Evolutionary conservation across 2,113 vertebrate species (phyloP).

Genomic region (Cebus imitator): DNA sequence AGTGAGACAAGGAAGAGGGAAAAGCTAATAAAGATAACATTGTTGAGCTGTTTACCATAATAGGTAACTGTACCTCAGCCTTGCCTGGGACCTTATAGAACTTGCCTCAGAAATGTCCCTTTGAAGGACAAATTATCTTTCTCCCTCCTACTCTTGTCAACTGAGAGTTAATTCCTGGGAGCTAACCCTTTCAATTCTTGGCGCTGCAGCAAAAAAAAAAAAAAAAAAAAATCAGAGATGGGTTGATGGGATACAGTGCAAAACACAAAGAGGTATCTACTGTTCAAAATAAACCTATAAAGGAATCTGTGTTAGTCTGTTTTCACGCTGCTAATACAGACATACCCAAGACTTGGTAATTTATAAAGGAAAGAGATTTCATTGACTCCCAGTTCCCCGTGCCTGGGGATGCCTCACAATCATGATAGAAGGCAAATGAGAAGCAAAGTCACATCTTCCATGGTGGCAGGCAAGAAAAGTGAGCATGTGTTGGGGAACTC

Average conservation of each 20-base stretch:
- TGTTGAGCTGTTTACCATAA: background rate
- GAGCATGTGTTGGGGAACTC: too few species aligned
- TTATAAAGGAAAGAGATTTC: too few species aligned
- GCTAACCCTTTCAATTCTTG: background rate
- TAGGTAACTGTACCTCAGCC: background rate
- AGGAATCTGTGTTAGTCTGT: background rate
- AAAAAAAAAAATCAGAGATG: constrained; percentile 12
- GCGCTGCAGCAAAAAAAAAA: background rate
- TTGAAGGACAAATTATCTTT: background rate
- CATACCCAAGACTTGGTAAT: too few species aligned
- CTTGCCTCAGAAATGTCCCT: background rate
- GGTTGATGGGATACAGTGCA: background rate
- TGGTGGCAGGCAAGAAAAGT: too few species aligned
- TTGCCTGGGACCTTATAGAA: background rate
- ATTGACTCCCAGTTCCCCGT: too few species aligned
- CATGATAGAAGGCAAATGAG: too few species aligned
- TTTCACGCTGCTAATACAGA: too few species aligned
- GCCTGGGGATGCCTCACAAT: too few species aligned
- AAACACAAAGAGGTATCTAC: background rate
- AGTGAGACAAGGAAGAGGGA: background rate
- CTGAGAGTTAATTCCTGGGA: background rate
- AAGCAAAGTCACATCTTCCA: too few species aligned
- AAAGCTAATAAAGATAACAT: background rate
- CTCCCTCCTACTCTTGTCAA: background rate
- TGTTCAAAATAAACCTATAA: background rate